Evolutionary conservation across 2,797 vertebrate genomes (phyloP).

Genomic region (Poliocrania exsul): DNA sequence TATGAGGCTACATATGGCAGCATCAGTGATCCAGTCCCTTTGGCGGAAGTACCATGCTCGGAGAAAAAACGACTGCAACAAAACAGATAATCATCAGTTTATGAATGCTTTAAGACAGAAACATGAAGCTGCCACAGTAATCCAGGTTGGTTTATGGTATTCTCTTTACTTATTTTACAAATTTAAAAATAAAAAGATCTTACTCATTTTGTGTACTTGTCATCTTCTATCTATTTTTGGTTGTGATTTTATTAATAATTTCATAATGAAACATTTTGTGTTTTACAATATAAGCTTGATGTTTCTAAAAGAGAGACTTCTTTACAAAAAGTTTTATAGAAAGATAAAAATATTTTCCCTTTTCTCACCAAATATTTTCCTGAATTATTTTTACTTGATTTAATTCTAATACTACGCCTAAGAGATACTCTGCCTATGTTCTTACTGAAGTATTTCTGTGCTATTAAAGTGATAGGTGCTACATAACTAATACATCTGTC

Average conservation of each 20-base stretch:
- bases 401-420: neutral
- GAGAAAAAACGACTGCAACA: neutral
- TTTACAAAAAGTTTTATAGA: neutral
- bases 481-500: neutral
- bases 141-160: conserved; percentile 84
- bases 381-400: neutral
- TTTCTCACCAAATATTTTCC: neutral
- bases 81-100: neutral
- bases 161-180: neutral
- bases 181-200: neutral
- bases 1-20: conserved; percentile 37
- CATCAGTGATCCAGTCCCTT: conserved; percentile 45
- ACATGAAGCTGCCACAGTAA: conserved; percentile 82
- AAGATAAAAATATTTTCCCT: neutral
- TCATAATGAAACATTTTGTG: neutral
- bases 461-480: neutral
- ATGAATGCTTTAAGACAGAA: neutral
- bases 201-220: neutral
- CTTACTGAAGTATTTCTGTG: neutral
- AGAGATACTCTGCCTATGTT: neutral
- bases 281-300: neutral
- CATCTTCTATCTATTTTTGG: neutral
- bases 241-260: neutral
- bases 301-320: neutral
- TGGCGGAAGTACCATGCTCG: conserved; percentile 10